phyloP scores from a whole-genome alignment of 2,113 vertebrate species.

The Cynopterus brachyotis region DNA sequence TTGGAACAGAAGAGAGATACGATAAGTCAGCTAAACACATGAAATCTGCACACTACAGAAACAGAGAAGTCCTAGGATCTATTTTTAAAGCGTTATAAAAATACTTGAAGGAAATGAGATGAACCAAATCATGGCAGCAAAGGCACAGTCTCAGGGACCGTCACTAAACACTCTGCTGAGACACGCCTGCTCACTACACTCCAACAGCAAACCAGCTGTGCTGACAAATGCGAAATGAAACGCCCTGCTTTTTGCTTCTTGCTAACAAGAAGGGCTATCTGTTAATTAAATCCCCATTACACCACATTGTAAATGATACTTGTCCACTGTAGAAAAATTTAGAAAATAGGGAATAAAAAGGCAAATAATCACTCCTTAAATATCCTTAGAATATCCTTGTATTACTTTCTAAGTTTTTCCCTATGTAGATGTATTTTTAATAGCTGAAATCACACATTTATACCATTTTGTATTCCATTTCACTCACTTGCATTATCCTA shows the following conservation, averaged over 20 bases:
- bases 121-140: neutral
- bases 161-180: neutral
- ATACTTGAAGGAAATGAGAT: conserved; percentile 27
- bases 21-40: neutral
- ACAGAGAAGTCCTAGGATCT: neutral
- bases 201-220: neutral
- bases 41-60: neutral
- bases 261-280: neutral
- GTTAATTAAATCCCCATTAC: neutral
- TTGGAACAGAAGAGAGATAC: neutral
- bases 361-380: neutral
- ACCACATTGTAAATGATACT: neutral
- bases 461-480: neutral
- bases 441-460: neutral
- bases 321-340: neutral
- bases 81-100: neutral
- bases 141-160: neutral
- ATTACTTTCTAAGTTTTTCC: neutral
- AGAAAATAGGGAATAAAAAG: neutral
- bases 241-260: neutral
- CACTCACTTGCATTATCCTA: neutral
- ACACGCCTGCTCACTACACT: neutral
- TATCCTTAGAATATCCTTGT: neutral
- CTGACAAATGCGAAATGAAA: neutral
- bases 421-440: neutral